Base-by-base conservation (phyloP, 2,888 invertebrate species). In the Tanypteryx hageni region DNA sequence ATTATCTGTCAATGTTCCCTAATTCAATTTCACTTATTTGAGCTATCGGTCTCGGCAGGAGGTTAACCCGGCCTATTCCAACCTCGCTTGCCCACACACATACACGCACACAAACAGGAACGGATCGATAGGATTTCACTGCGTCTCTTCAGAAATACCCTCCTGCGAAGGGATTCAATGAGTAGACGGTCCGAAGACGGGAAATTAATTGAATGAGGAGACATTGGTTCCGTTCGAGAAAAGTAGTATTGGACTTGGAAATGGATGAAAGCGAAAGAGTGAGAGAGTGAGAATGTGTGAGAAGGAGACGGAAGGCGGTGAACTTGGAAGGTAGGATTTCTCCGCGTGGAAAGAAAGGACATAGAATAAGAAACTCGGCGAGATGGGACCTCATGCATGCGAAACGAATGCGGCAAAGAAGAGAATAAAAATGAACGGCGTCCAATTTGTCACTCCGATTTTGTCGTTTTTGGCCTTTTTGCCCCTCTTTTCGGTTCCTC, bases 381-480 rank as follows among this genome's bases (percentile, higher is more conserved):
- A 9, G 22, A 22, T 13, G 76, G 76, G 27, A 76, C 76, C 76
- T 76, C 76, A 22, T 11, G 76, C 76, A 27, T 9, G 76, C 76
- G 76, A 10, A 10, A 27, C 76, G 76, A 76, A 76, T 76, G 76
- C 22, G 0, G 13, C 22, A 22, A 22, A 76, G 76, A 27, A 76
- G 27, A 27, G 76, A 76, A 27, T 44, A 44, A 76, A 76, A 27
- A 76, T 76, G 76, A 22, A 76, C 22, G 76, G 22, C 76, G 76
- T 27, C 27, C 76, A 76, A 76, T 76, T 76, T 76, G 76, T 76
- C 76, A 76, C 76, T 76, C 76, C 76, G 76, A 22, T 76, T 76
- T 76, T 76, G 76, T 76, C 27, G 76, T 76, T 44, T 44, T 44
- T 44, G 44, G 44, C 3, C 22, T 13, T 76, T 76, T 76, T 27